Conservation (phyloP, 2,888 invertebrate species). For the Hirtodrosophila duncani region DNA sequence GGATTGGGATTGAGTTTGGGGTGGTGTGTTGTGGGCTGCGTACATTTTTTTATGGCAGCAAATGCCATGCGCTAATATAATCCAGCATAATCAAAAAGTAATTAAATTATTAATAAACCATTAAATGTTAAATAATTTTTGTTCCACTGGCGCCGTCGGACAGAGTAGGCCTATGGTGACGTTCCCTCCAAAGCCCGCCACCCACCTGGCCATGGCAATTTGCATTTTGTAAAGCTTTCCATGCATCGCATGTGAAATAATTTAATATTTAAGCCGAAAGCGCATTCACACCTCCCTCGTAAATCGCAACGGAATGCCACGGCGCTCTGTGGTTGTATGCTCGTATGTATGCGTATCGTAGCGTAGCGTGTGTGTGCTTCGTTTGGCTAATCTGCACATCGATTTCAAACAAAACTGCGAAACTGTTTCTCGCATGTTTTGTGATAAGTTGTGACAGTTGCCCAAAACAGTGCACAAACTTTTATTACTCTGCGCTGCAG, state of each 20-base stretch:
- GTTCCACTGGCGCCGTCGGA: conserved; percentile 23
- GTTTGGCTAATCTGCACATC: conserved; percentile 42
- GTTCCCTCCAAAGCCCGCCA: not conserved
- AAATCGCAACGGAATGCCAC: conserved; percentile 19
- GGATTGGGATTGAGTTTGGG: not conserved
- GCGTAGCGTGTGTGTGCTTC: conserved; percentile 9
- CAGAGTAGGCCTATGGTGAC: not conserved
- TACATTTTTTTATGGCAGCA: conserved; percentile 43
- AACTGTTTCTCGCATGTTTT: conserved; percentile 48
- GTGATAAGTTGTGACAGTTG: conserved; percentile 63
- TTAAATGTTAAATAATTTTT: conserved; percentile 67
- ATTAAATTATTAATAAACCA: conserved; percentile 74
- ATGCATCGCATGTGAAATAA: conserved; percentile 33
- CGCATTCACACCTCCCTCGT: conserved; percentile 46
- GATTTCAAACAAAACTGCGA: conserved; percentile 52
- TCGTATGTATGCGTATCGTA: conserved; percentile 1
- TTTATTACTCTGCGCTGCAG: no score
- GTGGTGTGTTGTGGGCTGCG: conserved; percentile 17
- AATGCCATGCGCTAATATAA: conserved; percentile 61
- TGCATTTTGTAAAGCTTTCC: conserved; percentile 31
- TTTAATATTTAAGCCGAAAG: conserved; percentile 56
- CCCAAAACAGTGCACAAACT: conserved; percentile 54
- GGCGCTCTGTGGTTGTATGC: conserved; percentile 6
- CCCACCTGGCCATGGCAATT: conserved; percentile 23
- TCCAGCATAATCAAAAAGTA: conserved; percentile 72